Evolutionary conservation across 1,140 invertebrate species (phyloP), one percentile per base, ranked within the genome.

Genomic region (Papilio xuthus): DNA sequence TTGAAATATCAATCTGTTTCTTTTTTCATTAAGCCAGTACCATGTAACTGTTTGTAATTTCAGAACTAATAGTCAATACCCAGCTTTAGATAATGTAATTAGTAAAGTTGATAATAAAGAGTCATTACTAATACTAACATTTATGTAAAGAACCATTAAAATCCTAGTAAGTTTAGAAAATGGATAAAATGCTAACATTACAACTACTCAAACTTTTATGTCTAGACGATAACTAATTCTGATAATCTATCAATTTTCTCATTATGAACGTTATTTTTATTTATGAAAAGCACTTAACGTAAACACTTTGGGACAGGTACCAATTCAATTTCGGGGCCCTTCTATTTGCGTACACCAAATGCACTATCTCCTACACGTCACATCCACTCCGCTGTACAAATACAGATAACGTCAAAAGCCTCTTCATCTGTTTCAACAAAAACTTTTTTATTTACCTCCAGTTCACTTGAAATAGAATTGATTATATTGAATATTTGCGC

Each of bases 391-490:
- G 28, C 47, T 78, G 50, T n/a, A 70, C 78, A 73, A 72, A 72
- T 23, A 32, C 67, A 53, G 78, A 79, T 79, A 79, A 73, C 28
- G 53, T n/a, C 32, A 18, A 63, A 56, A 60, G 53, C 32, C 69
- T 79, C 47, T 77, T 41, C n/a, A 77, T 23, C 37, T n/a, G 71
- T 44, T 28, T 18, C 20, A 47, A 42, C 71, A 47, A 47, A 73
- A 26, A 26, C 41, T 50, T 73, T 41, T 41, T 42, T 67, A 67
- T 67, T 67, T 28, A 67, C 12, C 60, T 67, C 28, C 60, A 60
- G 9, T 23, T 60, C 56, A 67, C 26, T 67, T 67, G 60, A 60
- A 60, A 23, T 60, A 10, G 56, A 28, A 67, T 67, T 67, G 26
- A 67, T 67, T 67, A 32, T 28, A 28, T 67, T 28, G 12, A 12